These are phyloP conservation scores for Cheilosia soror DNA, from an alignment of 2,888 invertebrate species.

Conservation along the genomic window DNA sequence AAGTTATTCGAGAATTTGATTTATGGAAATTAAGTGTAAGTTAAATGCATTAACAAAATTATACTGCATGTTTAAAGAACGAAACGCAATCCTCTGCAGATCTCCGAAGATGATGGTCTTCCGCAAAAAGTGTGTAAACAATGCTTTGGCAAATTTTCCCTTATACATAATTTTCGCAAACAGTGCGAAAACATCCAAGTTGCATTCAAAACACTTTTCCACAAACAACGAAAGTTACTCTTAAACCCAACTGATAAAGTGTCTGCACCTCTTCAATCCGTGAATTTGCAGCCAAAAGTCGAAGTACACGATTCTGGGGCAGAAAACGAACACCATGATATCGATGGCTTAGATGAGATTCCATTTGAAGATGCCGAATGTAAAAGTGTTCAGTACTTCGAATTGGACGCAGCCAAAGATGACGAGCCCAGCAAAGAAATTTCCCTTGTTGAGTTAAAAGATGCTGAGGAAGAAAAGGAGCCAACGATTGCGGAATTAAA, in stretches of 20 bases:
- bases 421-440: background rate
- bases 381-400: constrained; percentile 51
- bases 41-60: background rate
- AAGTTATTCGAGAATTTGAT: constrained; percentile 57
- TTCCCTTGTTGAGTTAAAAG: background rate
- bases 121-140: constrained; percentile 71
- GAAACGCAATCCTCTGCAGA: constrained; percentile 25
- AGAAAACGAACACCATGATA: background rate
- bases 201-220: constrained; percentile 56
- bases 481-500: background rate
- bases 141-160: constrained; percentile 62
- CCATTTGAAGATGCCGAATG: constrained; percentile 65
- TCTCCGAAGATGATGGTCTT: constrained; percentile 66
- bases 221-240: constrained; percentile 23
- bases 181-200: constrained; percentile 67
- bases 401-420: constrained; percentile 44
- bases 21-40: constrained; percentile 62
- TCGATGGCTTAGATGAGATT: constrained; percentile 58
- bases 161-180: constrained; percentile 62
- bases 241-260: background rate
- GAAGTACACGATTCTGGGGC: constrained; percentile 7
- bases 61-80: background rate
- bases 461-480: background rate
- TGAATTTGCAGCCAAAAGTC: constrained; percentile 22
- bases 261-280: background rate